A percentile compares a stretch with the other conserved stretches of the same genome.
phyloP scores from a whole-genome alignment of 2,888 invertebrate species.

The Beris chalybata region DNA sequence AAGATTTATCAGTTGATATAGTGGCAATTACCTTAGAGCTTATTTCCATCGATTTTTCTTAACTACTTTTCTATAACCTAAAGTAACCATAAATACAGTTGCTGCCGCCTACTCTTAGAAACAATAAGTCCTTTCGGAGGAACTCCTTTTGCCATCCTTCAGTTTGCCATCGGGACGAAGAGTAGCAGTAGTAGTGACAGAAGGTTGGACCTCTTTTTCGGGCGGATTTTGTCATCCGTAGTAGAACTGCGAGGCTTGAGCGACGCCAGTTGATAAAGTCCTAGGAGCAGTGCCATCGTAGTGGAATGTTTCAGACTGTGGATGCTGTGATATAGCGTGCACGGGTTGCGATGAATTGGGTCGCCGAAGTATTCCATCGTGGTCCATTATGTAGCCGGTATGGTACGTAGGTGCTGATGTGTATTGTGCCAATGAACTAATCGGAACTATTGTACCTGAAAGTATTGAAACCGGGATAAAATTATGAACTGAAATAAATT shows the following conservation, averaged over 20 bases:
- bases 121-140: conserved; percentile 38
- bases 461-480: neutral
- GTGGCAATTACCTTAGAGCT: conserved; percentile 23
- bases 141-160: conserved; percentile 32
- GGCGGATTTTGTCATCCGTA: conserved; percentile 52
- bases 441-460: conserved; percentile 46
- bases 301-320: conserved; percentile 41
- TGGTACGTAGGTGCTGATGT: conserved; percentile 52
- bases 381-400: conserved; percentile 51
- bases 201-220: conserved; percentile 11
- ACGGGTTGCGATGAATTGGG: conserved; percentile 42
- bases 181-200: conserved; percentile 15
- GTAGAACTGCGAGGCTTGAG: conserved; percentile 53
- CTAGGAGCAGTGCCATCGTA: conserved; percentile 55
- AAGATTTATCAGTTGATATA: conserved; percentile 24
- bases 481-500: no score
- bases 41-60: conserved; percentile 2
- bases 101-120: conserved; percentile 29
- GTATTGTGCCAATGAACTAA: conserved; percentile 52
- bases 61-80: conserved; percentile 15
- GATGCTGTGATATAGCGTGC: conserved; percentile 43
- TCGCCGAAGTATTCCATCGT: conserved; percentile 49
- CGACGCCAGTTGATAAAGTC: conserved; percentile 53
- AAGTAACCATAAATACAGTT: conserved; percentile 17
- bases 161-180: conserved; percentile 18